Evolutionary conservation across 2,113 vertebrate genomes (phyloP).

Genomic region (Phalacrocorax pelagicus): DNA sequence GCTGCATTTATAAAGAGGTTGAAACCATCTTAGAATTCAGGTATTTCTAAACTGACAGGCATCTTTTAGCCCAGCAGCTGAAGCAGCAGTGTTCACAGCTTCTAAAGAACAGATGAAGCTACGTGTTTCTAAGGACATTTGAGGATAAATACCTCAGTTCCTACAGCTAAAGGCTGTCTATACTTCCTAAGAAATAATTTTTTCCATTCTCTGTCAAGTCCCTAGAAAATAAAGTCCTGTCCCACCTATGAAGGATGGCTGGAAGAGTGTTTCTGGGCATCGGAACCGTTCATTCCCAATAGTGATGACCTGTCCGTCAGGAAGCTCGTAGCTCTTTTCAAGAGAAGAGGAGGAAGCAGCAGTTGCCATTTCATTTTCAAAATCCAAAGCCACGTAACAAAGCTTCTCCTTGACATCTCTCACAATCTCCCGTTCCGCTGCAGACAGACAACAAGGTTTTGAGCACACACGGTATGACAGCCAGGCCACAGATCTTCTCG

Average conservation of each 20-base stretch:
- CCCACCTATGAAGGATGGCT: constrained; percentile 83
- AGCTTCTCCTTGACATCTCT: constrained; percentile 87
- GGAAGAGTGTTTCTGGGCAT: constrained; percentile 87
- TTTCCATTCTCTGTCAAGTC: neutral
- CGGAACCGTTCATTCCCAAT: constrained; percentile 82
- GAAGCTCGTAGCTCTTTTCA: constrained; percentile 86
- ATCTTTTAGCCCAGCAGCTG: neutral
- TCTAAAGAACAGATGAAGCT: neutral
- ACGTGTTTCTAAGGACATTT: neutral
- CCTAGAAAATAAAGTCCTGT: neutral
- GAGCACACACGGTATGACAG: neutral
- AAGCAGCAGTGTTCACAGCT: neutral
- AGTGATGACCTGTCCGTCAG: constrained; percentile 85
- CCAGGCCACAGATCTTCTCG: neutral
- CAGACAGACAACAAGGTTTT: neutral
- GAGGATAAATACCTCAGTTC: neutral
- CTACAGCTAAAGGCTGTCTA: neutral
- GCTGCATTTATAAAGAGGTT: neutral
- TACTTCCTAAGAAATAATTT: neutral
- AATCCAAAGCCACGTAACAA: constrained; percentile 83
- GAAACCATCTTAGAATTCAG: neutral
- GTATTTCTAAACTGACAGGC: neutral
- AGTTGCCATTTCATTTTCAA: constrained; percentile 85
- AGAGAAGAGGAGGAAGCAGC: constrained; percentile 84
- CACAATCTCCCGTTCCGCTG: constrained; percentile 87